Evolutionary conservation across 2,888 invertebrate species (phyloP), one percentile per base, ranked within the genome.

Genomic region (Charanyca ferruginea): DNA sequence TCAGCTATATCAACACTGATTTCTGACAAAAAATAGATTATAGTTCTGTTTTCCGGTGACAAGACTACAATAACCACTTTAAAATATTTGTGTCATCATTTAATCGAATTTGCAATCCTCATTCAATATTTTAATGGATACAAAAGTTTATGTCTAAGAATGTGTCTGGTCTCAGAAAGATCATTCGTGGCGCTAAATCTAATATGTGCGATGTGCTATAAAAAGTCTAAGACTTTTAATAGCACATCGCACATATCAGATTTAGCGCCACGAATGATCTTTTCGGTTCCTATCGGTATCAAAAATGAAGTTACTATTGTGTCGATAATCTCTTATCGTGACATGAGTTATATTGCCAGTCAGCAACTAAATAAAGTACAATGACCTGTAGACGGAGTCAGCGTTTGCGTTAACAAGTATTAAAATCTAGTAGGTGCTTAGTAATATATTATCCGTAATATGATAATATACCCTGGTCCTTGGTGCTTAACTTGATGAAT

Each of bases 361-460:
- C 67, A 83, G 79, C 83, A 83, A 79, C 79, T 80, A 85, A 82
- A 84, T 85, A 80, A 81, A 85, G 89, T 86, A 83, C 87, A 86
- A 84, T 79, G 87, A 88, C 85, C 84, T 80, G 79, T 78, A 84
- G 83, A 77, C 77, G 81, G 49, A 78, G 72, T 76, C 69, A 67
- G 75, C 78, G 73, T 79, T 83, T 79, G 76, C 67, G 74, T 76
- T 74, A 83, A 81, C 80, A 83, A 73, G 60, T 70, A 67, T 79
- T 70, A 75, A 66, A 78, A 49, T 35, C 9, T 16, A 41, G 18
- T 38, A 38, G 38, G 38, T 57, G 57, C 54, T 38, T 54, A 54
- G 22, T 48, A 57, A 20, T n/a, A 7, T 18, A 41, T 38, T 53
- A 28, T 38, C 25, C 20, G 52, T 45, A 42, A 52, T 47, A 18